Base-by-base conservation (phyloP, 2,113 vertebrate genomes). In the Martes martes region DNA sequence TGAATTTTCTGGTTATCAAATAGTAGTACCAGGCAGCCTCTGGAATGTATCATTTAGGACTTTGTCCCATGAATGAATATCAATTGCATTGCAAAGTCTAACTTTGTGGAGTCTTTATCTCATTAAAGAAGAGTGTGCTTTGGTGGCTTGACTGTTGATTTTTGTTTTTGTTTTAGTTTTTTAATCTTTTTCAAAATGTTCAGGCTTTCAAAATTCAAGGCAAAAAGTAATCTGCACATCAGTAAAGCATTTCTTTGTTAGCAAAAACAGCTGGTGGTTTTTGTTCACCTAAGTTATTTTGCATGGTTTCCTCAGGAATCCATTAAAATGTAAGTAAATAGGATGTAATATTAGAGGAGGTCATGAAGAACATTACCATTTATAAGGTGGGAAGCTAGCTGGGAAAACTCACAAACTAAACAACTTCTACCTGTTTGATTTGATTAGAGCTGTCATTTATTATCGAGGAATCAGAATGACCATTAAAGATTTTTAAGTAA, bases 281-380 rank as follows among this genome's bases (percentile, higher is more conserved):
- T 71, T 97, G 73, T 94, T 95, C 33, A 85, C 26, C 83, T 76
- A 36, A 96, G 47, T 94, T 82, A 83, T 79, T 89, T 80, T 94
- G 65, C 59, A 95, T 1, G 0, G 42, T 52, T 93, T 91, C 71
- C 21, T 63, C 87, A 69, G 80, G 78, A 87, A 85, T 83, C 24
- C n/a, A 36, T 85, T 92, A 92, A 89, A 81, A 78, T 87, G 4
- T 65, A 71, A 89, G 67, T 61, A 69, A 89, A 67, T 92, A 82
- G 55, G 28, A 61, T 63, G 8, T 47, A 59, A 69, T 71, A 78
- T 82, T 59, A 67, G 13, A 89, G 42, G 82, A 79, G 10, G 55
- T 74, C 33, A 6, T 65, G 50, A 86, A 93, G 71, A 93, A 55
- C 50, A 3, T 95, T 55, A 36, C 36, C 13, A 24, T 89, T 96